Conservation (phyloP, 2,797 vertebrate genomes). For the Acanthornis magna region DNA sequence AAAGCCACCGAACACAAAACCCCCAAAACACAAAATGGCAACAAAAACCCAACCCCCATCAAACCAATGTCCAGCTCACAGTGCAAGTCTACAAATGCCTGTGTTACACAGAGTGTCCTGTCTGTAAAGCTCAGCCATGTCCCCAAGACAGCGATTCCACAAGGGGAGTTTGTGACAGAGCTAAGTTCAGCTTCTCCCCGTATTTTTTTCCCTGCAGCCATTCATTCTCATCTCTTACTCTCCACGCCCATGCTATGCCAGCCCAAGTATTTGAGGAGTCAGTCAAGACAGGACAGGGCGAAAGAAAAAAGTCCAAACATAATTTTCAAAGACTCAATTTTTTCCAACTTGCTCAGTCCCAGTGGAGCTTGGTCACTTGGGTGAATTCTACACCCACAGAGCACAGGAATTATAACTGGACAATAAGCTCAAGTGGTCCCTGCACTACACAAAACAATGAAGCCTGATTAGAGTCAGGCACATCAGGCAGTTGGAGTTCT, state of each 20-base stretch:
- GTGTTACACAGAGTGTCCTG: not conserved
- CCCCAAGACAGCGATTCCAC: not conserved
- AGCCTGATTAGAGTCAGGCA: not conserved
- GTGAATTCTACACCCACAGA: not conserved
- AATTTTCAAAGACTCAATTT: not conserved
- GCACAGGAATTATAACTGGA: not conserved
- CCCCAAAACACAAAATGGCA: not conserved
- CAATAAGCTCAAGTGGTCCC: not conserved
- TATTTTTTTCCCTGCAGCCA: not conserved
- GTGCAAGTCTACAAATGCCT: not conserved
- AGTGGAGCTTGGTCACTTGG: fast-evolving
- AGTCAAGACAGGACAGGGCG: not conserved
- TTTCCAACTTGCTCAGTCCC: not conserved
- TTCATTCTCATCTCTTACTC: not conserved
- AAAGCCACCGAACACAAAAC: not conserved
- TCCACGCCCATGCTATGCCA: not conserved
- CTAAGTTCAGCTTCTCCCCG: not conserved
- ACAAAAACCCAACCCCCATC: not conserved
- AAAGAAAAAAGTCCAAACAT: fast-evolving
- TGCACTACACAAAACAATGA: not conserved
- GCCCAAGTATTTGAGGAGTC: not conserved
- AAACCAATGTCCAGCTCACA: not conserved
- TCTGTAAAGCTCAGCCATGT: not conserved
- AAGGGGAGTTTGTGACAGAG: not conserved
- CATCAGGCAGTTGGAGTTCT: not conserved